phyloP scores from a whole-genome alignment of 1,140 invertebrate genomes.

The Drosophila mojavensis region DNA sequence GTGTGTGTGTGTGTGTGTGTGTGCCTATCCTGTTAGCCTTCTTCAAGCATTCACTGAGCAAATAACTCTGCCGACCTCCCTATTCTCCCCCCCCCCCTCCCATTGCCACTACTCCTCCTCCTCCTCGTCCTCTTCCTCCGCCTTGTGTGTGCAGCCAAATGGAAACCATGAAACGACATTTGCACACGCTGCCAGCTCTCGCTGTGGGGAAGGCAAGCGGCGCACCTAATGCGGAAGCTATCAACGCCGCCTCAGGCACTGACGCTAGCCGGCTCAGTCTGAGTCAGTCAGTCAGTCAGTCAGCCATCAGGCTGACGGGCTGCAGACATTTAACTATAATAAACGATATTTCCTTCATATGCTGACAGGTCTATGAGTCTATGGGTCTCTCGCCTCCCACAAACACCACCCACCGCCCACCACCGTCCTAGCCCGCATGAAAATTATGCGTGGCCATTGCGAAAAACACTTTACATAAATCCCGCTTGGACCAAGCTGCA shows the following conservation, averaged over 20 bases:
- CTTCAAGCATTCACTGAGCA: conserved; percentile 40
- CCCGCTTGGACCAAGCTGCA: conserved; percentile 30
- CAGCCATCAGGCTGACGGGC: conserved; percentile 62
- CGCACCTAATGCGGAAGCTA: conserved; percentile 44
- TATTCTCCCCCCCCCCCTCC: background rate
- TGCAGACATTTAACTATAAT: conserved; percentile 73
- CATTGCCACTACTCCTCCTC: background rate
- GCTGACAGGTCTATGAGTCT: conserved; percentile 33
- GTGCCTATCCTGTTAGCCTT: conserved; percentile 2
- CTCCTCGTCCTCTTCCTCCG: background rate
- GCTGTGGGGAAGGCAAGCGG: background rate
- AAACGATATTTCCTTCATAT: conserved; percentile 69
- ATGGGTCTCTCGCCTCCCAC: background rate
- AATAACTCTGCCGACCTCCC: conserved; percentile 13
- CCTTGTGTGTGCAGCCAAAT: conserved; percentile 53
- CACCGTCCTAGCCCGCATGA: background rate
- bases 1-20: background rate
- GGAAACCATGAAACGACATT: conserved; percentile 60
- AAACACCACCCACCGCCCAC: background rate
- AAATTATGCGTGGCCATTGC: conserved; percentile 4
- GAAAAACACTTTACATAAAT: conserved; percentile 51
- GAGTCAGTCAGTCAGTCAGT: conserved; percentile 28
- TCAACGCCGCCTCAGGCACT: conserved; percentile 47
- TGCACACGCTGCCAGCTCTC: conserved; percentile 24
- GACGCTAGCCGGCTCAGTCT: conserved; percentile 12